Conservation (phyloP, 1,140 invertebrate genomes). For the Pemphigus obesinymphae region DNA sequence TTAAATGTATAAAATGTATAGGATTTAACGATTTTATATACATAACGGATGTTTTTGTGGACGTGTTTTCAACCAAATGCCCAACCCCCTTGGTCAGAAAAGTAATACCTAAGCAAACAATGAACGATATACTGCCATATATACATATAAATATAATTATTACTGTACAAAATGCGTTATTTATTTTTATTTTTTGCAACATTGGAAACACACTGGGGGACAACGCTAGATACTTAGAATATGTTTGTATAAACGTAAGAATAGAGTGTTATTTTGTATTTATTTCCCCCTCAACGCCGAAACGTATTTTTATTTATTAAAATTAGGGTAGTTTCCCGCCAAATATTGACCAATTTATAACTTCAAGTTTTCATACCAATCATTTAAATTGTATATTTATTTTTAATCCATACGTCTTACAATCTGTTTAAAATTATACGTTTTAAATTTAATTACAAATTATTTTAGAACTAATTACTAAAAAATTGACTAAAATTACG, state of each 20-base stretch:
- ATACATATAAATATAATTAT: neutral
- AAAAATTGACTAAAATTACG: too few species aligned
- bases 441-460: too few species aligned
- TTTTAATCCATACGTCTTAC: too few species aligned
- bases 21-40: neutral
- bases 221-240: neutral
- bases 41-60: neutral
- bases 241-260: neutral
- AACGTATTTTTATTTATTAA: neutral
- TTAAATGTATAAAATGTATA: too few species aligned
- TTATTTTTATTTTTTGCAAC: neutral
- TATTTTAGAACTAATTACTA: too few species aligned
- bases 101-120: neutral
- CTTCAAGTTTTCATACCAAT: too few species aligned
- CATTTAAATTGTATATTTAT: neutral
- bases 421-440: too few species aligned
- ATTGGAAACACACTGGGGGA: neutral
- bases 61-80: neutral
- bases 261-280: neutral
- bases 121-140: neutral
- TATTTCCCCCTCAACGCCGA: neutral
- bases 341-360: neutral
- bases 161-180: neutral
- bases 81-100: neutral
- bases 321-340: neutral